Evolutionary conservation across 2,888 invertebrate species (phyloP).

Genomic region (Cryptus armator): DNA sequence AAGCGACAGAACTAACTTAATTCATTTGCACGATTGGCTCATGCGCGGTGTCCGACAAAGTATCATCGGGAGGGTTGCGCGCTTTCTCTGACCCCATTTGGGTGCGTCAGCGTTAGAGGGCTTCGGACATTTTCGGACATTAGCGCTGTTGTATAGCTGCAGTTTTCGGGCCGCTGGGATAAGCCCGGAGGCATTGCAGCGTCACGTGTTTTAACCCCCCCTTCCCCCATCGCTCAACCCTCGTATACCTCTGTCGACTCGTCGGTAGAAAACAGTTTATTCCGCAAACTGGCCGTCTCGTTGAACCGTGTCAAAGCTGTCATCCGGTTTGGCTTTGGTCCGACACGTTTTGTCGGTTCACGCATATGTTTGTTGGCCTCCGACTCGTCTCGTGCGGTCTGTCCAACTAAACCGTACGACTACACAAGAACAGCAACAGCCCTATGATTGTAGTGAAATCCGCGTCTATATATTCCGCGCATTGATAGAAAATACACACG

Average conservation of each 20-base stretch:
- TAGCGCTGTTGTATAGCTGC: conserved; percentile 51
- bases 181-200: conserved; percentile 49
- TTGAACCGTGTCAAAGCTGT: conserved; percentile 68
- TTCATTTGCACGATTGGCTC: conserved; percentile 44
- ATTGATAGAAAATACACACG: conserved; percentile 48
- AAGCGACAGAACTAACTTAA: conserved; percentile 47
- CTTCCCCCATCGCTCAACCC: conserved; percentile 28
- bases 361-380: conserved; percentile 59
- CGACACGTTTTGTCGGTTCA: conserved; percentile 64
- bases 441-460: conserved; percentile 22
- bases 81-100: background rate
- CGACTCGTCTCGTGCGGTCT: conserved; percentile 55
- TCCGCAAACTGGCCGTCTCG: conserved; percentile 68
- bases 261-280: conserved; percentile 67
- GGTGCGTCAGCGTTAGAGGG: conserved; percentile 16
- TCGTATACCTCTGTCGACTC: conserved; percentile 48
- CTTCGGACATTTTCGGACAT: conserved; percentile 35
- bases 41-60: conserved; percentile 10
- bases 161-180: conserved; percentile 18
- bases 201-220: conserved; percentile 35
- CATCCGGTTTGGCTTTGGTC: conserved; percentile 67
- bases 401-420: conserved; percentile 32
- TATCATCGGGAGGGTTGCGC: background rate
- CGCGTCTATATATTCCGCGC: conserved; percentile 32
- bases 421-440: conserved; percentile 6